Conservation (phyloP, 1,140 invertebrate species). For the Heliconius congener region DNA sequence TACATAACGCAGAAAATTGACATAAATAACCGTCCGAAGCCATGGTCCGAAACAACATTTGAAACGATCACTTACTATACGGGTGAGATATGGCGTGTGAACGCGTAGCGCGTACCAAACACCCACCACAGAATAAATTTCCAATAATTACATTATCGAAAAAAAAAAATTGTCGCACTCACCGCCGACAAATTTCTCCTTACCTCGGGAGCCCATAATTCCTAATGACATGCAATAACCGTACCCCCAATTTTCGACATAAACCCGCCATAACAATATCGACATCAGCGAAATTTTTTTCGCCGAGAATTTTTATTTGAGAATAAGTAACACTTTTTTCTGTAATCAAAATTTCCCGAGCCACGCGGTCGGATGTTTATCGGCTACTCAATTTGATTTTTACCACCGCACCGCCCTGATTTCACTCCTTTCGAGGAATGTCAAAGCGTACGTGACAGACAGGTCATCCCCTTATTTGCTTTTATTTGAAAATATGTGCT, state of each 20-base stretch:
- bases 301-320: slow-evolving; percentile 75
- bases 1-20: not conserved
- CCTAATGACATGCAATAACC: slow-evolving; percentile 82
- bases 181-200: slow-evolving; percentile 66
- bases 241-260: slow-evolving; percentile 80
- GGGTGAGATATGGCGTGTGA: slow-evolving; percentile 51
- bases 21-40: not conserved
- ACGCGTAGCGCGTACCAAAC: slow-evolving; percentile 47
- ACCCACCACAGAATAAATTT: slow-evolving; percentile 70
- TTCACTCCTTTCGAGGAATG: slow-evolving; percentile 62
- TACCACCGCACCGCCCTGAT: slow-evolving; percentile 75
- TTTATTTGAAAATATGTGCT: not conserved
- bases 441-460: slow-evolving; percentile 52
- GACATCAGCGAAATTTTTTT: slow-evolving; percentile 80
- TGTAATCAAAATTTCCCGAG: slow-evolving; percentile 77
- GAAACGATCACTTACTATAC: not conserved
- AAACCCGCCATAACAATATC: slow-evolving; percentile 82
- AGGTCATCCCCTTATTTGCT: slow-evolving; percentile 16
- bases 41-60: not conserved
- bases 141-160: slow-evolving; percentile 80
- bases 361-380: slow-evolving; percentile 65
- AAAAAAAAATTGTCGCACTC: slow-evolving; percentile 65
- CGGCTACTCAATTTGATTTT: slow-evolving; percentile 80
- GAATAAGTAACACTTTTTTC: slow-evolving; percentile 79
- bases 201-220: slow-evolving; percentile 78